These are phyloP conservation scores for Channallabes apus DNA, from an alignment of 2,797 vertebrate species.

Conservation along the genomic window DNA sequence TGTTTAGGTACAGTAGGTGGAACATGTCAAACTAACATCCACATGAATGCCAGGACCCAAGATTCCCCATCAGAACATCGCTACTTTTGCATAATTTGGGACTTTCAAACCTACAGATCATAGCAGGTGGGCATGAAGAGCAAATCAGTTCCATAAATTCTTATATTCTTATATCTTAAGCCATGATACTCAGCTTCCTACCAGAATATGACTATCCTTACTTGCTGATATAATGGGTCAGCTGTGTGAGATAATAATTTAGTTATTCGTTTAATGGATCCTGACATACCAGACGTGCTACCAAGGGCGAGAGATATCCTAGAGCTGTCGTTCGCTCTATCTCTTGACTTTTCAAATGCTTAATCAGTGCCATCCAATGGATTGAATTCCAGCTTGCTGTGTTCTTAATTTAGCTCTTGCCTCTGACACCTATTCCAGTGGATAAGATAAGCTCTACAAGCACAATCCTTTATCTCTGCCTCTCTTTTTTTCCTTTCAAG, in stretches of 20 bases:
- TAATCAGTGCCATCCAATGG: constrained; percentile 66
- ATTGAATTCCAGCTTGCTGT: constrained; percentile 59
- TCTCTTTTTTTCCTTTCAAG: constrained; percentile 15
- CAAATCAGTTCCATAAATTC: neutral
- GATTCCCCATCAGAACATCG: no score
- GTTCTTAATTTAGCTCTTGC: constrained; percentile 71
- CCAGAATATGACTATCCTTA: neutral
- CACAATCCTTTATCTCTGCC: constrained; percentile 2
- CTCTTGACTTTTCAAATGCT: constrained; percentile 60
- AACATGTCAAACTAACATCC: no score
- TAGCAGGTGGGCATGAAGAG: neutral
- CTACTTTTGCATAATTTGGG: no score
- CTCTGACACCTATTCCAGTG: constrained; percentile 61
- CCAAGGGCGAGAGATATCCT: neutral
- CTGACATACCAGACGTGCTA: constrained; percentile 7
- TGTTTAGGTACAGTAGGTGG: no score
- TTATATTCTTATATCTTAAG: neutral
- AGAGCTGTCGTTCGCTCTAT: constrained; percentile 33
- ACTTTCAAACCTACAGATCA: neutral
- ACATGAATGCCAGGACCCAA: no score
- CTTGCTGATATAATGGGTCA: neutral
- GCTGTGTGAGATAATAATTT: neutral
- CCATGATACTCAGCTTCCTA: neutral
- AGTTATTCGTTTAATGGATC: neutral
- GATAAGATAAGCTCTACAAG: constrained; percentile 62